A percentile compares a stretch with the other conserved stretches of the same genome.
Evolutionary conservation across 2,113 vertebrate species (phyloP).

Genomic region (Dolichallabes microphthalmus): DNA sequence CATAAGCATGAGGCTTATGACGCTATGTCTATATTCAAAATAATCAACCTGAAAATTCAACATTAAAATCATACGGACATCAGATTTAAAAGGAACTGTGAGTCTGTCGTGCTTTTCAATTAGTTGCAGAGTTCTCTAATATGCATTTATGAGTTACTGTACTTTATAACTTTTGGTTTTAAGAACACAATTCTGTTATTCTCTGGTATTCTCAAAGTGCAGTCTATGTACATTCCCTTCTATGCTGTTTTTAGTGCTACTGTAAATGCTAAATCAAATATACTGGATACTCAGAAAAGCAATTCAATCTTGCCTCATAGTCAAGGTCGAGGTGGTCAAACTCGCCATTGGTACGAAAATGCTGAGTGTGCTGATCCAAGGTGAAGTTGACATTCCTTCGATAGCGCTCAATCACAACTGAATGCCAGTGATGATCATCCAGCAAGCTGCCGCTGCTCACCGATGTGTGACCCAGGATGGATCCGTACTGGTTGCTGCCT

Average conservation of each 20-base stretch:
- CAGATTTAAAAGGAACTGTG: not conserved
- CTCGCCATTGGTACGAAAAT: constrained; percentile 96
- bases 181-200: not conserved
- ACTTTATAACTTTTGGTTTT: not conserved
- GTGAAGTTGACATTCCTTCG: constrained; percentile 94
- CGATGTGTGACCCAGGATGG: constrained; percentile 92
- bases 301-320: constrained; percentile 82
- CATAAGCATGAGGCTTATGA: not conserved
- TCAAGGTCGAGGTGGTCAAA: constrained; percentile 97
- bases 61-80: not conserved
- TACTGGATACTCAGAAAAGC: not conserved
- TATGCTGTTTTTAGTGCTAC: not conserved
- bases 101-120: not conserved
- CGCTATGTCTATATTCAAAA: not conserved
- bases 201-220: not conserved
- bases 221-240: not conserved
- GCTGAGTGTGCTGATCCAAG: constrained; percentile 87
- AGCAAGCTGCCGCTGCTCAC: constrained; percentile 90
- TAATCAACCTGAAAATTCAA: not conserved
- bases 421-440: constrained; percentile 97
- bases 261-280: not conserved
- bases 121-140: not conserved
- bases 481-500: constrained; percentile 97
- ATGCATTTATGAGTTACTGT: not conserved
- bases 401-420: constrained; percentile 89